phyloP scores from a whole-genome alignment of 2,797 vertebrate species.

The Microchirus variegatus region DNA sequence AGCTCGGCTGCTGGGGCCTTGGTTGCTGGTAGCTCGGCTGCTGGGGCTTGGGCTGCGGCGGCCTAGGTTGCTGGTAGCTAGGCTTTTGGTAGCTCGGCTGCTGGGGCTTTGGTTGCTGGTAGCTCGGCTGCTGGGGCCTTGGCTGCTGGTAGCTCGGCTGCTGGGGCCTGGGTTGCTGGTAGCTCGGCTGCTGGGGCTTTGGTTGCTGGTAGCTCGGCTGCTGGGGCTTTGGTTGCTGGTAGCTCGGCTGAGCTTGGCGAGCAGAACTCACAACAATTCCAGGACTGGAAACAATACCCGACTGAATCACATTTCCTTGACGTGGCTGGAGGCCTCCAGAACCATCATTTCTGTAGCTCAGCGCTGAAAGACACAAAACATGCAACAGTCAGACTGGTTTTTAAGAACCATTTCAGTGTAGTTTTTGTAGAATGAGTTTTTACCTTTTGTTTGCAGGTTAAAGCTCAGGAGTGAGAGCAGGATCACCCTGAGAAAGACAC shows the following conservation, averaged over 20 bases:
- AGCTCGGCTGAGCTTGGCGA: not conserved
- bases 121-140: not conserved
- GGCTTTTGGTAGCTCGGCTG: not conserved
- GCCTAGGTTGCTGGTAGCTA: not conserved
- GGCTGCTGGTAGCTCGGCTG: not conserved
- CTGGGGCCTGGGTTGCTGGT: not conserved
- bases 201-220: not conserved
- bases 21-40: not conserved
- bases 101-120: not conserved
- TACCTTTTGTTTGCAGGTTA: constrained; percentile 19
- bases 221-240: not conserved
- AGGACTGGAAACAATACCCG: not conserved
- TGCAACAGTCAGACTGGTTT: fast-evolving
- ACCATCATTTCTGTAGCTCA: constrained; percentile 7
- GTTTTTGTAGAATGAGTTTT: not conserved
- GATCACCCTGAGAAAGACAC: constrained; percentile 24
- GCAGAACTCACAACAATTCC: not conserved
- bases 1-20: not conserved
- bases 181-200: not conserved
- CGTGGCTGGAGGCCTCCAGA: not conserved
- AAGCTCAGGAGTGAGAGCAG: constrained; percentile 24
- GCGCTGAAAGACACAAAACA: not conserved
- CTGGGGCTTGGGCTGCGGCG: not conserved
- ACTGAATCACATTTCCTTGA: fast-evolving
- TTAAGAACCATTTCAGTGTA: fast-evolving